Evolutionary conservation across 2,797 vertebrate genomes (phyloP), one percentile per base, ranked within the genome.

Genomic region (Rhinoraja longicauda): DNA sequence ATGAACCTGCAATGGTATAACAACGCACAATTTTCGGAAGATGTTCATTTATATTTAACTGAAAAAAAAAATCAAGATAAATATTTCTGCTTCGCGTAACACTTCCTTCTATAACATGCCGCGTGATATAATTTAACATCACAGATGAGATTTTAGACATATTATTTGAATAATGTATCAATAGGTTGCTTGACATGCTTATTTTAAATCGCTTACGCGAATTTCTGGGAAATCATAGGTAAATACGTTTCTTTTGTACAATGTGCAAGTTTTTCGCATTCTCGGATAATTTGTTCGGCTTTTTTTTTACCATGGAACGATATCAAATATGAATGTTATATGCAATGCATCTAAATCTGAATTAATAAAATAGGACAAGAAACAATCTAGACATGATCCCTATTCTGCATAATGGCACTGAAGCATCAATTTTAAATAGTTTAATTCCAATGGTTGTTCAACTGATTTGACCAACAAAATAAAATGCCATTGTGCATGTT

Each of bases 401-500:
- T 64, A 32, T 24, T 29, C 64, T 72, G 90, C 39, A 53, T 9
- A 53, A 73, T 73, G 26, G 15, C 4, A 17, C 36, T 29, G 70
- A 45, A 53, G 29, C 70, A 15, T 45, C 21, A 0, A n/a, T 29
- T 92, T 53, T 17, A 73, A 92, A 92, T 53, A 9, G 21, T 45
- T 45, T n/a, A 75, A 92, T 92, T 72, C 67, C 24, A 75, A 92
- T 29, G 90, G 90, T 29, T 26, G 36, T 36, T 26, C 90, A 45
- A 75, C 26, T 75, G 73, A 73, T 70, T 53, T 0, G 45, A 45
- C 39, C 70, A 92, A 45, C 90, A 92, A 39, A 21, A 75, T 75
- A 75, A 73, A 75, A 70, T 29, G 39, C 90, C 64, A 72, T 39
- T 21, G 90, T 92, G 90, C 72, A 73, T 92, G 70, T 92, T 92